Evolutionary conservation across 2,113 vertebrate species (phyloP).

Genomic region (Phainopepla nitens): DNA sequence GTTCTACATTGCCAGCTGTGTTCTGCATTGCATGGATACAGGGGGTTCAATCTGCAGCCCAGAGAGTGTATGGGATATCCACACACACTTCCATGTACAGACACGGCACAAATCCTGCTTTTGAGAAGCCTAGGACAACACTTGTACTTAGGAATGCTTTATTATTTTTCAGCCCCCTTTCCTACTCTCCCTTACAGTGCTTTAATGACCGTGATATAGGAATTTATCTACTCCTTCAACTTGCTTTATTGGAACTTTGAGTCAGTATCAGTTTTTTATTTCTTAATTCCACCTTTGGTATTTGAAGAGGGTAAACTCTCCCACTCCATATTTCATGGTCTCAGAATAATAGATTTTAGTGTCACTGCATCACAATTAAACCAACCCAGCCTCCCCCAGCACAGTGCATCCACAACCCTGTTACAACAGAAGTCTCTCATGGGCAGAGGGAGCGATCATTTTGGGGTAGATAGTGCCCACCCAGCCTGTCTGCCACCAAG

Average conservation of each 20-base stretch:
- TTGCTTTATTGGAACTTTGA: not conserved
- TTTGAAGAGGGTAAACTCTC: not conserved
- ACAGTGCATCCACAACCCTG: not conserved
- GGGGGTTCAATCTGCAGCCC: not conserved
- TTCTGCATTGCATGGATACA: not conserved
- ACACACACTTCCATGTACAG: not conserved
- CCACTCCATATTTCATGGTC: not conserved
- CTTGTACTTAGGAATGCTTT: not conserved
- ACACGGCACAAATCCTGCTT: not conserved
- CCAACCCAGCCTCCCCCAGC: too few species aligned
- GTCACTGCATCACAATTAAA: not conserved
- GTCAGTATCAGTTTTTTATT: not conserved
- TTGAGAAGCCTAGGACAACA: not conserved
- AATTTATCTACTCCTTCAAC: not conserved
- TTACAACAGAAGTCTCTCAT: not conserved
- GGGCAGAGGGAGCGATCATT: not conserved
- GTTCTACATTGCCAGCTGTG: not conserved
- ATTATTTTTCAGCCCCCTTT: not conserved
- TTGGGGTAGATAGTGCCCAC: not conserved
- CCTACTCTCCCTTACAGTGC: not conserved
- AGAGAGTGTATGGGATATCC: not conserved
- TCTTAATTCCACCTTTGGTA: not conserved
- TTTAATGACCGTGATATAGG: not conserved
- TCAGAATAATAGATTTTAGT: not conserved
- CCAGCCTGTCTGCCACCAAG: not conserved